A percentile compares a stretch with the other conserved stretches of the same genome.
These are phyloP conservation scores for Melanotaenia parkinsoni DNA, from an alignment of 2,797 vertebrate genomes.

Conservation along the genomic window DNA sequence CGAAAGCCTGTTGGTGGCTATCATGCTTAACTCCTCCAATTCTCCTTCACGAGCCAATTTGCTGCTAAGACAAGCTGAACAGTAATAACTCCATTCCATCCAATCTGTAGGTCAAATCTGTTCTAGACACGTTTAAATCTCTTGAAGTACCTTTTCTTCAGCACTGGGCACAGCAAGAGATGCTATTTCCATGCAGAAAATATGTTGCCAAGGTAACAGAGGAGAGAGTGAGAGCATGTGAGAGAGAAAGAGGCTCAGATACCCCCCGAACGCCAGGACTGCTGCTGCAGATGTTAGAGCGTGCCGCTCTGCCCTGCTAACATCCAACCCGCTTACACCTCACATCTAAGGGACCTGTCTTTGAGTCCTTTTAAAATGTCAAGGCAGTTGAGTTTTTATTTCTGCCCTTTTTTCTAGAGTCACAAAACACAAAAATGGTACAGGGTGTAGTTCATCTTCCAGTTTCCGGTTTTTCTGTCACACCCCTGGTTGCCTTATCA, in stretches of 20 bases:
- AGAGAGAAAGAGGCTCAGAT: conserved; percentile 55
- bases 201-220: conserved; percentile 88
- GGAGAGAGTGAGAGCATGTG: conserved; percentile 64
- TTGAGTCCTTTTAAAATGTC: conserved; percentile 41
- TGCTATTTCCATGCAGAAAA: conserved; percentile 86
- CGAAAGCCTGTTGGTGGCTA: conserved; percentile 34
- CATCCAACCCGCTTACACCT: conserved; percentile 20
- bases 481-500: conserved; percentile 54
- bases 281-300: conserved; percentile 64
- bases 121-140: conserved; percentile 62
- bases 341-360: conserved; percentile 40
- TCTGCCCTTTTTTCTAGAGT: conserved; percentile 17
- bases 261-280: conserved; percentile 72
- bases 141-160: conserved; percentile 47
- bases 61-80: conserved; percentile 38
- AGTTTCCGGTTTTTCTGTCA: conserved; percentile 33
- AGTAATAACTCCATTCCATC: conserved; percentile 33
- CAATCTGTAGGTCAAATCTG: conserved; percentile 50
- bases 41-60: conserved; percentile 40
- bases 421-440: conserved; percentile 1
- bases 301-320: conserved; percentile 57
- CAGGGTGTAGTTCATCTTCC: conserved; percentile 28
- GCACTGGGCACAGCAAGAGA: conserved; percentile 68
- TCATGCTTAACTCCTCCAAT: conserved; percentile 25
- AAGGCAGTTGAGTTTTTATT: conserved; percentile 18